Evolutionary conservation across 2,888 invertebrate species (phyloP), one percentile per base, ranked within the genome.

Genomic region (Netelia fuscicornis): DNA sequence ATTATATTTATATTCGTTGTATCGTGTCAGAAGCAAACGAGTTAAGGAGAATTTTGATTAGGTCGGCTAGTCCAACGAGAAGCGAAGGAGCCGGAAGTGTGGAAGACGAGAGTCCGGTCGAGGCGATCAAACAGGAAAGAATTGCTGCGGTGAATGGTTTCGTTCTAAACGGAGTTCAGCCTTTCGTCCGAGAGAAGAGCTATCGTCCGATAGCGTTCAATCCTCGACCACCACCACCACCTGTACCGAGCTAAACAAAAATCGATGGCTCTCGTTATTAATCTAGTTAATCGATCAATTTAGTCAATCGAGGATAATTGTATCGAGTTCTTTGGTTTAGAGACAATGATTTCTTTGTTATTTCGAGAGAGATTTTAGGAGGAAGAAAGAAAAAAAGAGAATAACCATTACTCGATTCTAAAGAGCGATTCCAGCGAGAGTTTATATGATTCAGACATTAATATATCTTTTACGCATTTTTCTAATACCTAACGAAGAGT

Each of bases 131-230:
- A 68, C 91, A 88, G 37, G 88, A 90, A 76, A 87, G 89, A 74
- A 91, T 85, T 77, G 67, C 85, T 48, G 85, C 88, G 10, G 80
- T 81, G 20, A 90, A 88, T 76, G 90, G 89, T 77, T 91, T 92
- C 72, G 84, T 90, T 44, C 81, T 91, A n/a, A 91, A 89, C 87
- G 89, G 89, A 68, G 88, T 93, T 44, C 93, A 94, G 87, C 94
- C 94, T 44, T 94, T 94, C 86, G 92, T 92, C 60, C 90, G 92
- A 71, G 91, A 91, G 75, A 94, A 94, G 90, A 93, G 92, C 64
- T 94, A 94, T 88, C 93, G 94, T 84, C 94, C 94, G 42, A 94
- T 94, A 85, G 91, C 92, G 60, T 94, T 94, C 89, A 94, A 94
- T 85, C 94, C 94, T 72, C 91, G 89, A 54, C 89, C 92, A 82